Base-by-base conservation (phyloP, 2,797 vertebrate species). In the Valencia hispanica region DNA sequence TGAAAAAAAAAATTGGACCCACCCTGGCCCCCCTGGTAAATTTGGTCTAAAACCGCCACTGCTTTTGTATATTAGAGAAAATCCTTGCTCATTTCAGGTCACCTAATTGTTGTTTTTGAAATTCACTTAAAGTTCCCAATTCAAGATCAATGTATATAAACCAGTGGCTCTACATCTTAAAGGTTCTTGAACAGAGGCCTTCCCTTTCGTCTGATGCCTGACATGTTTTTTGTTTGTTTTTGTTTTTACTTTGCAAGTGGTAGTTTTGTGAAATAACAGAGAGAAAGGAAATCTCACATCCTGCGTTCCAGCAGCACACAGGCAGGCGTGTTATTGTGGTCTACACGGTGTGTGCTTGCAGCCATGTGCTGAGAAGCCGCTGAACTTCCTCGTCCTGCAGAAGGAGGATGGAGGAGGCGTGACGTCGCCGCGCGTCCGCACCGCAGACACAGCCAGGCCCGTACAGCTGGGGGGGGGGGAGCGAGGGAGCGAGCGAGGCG, bases 341-440 rank as follows among this genome's bases (percentile, higher is more conserved):
- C 39, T 45, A 4, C 0, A n/a, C n/a, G n/a, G n/a, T n/a, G 2
- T 1, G 43, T 36, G 0, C 73, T 30, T 25, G 66, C 77, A 63
- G 68, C 73, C 66, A 72, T 71, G 84, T 84, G 84, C 36, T 43
- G 77, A 80, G 74, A 48, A 61, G 80, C 72, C 11, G 86, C 25
- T 25, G 78, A 39, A 94, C 95, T 95, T 95, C 94, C 94, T 94
- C 51, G 91, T 93, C 90, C 88, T 92, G 94, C 92, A 79, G 91
- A 74, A 79, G 85, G 72, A 81, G 86, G 72, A 84, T 69, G 61
- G 50, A 65, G 59, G 92, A 88, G 89, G 86, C 84, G 95, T 95
- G 94, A 96, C 95, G 94, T 96, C 91, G 92, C 90, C 70, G 89
- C 86, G n/a, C n/a, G n/a, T n/a, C n/a, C n/a, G n/a, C n/a, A n/a